Evolutionary conservation across 2,113 vertebrate species (phyloP), one percentile per base, ranked within the genome.

Genomic region (Dicaeum eximium): DNA sequence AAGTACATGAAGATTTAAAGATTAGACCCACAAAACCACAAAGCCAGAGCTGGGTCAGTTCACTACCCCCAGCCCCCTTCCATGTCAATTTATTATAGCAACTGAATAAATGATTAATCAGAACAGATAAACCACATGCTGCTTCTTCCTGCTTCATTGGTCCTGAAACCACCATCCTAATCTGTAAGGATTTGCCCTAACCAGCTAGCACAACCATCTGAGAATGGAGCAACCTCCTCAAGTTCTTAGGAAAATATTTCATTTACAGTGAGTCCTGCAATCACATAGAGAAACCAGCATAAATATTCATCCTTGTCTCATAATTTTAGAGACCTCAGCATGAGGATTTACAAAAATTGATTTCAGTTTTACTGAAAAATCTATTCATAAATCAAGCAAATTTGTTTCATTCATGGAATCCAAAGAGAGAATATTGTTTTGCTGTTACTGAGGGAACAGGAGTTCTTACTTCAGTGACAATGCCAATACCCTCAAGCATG

Each of bases 341-440:
- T 56, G 62, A 75, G 30, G 45, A 94, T 51, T 90, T 72, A 65
- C 75, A 92, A 58, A 88, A 78, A 94, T 19, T 90, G 44, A 79
- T 96, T 96, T 70, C 35, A 82, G 64, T 88, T 90, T 92, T 88
- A 37, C 51, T 91, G 80, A 90, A 84, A 90, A 72, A 88, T 90
- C 82, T 94, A 71, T 95, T 90, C 82, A 88, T 40, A 87, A 88
- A 89, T 84, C 65, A 85, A 91, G 66, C 31, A 80, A 92, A 92
- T 93, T 86, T 78, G 47, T 70, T 86, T 62, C 77, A 82, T 86
- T 94, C 73, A 65, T 84, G n/a, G 64, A 93, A 93, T 62, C 42
- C 75, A 91, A 13, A 51, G 77, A 81, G n/a, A 40, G 37, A 73
- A 67, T 62, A 74, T 28, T 70, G 20, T 93, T 91, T 85, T 53